A percentile compares a stretch with the other conserved stretches of the same genome.
Conservation (phyloP, 1,140 invertebrate species). For the Armadillidium nasatum region DNA sequence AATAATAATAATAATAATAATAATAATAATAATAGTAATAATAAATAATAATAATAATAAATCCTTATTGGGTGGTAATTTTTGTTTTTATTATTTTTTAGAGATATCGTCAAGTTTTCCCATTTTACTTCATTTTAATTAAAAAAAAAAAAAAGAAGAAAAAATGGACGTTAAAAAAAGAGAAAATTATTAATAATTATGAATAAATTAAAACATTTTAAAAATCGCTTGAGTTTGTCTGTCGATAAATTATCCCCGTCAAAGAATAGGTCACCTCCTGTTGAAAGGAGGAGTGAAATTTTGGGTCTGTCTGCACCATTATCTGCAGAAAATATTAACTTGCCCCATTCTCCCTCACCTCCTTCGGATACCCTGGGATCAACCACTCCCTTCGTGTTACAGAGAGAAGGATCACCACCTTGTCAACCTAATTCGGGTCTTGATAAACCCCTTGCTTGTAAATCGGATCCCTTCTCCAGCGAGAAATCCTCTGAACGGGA, state of each 20-base stretch:
- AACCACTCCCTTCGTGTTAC: neutral
- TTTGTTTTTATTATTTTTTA: too few relatives aligned
- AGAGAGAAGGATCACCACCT: too few relatives aligned
- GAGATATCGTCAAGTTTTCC: too few relatives aligned
- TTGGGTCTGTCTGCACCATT: slow-evolving; percentile 13
- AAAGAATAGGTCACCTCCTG: slow-evolving; percentile 31
- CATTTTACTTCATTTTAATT: too few relatives aligned
- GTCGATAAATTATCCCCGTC: slow-evolving; percentile 41
- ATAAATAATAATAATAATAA: too few relatives aligned
- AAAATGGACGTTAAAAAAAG: too few relatives aligned
- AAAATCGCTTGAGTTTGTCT: slow-evolving; percentile 40
- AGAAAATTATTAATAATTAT: slow-evolving; percentile 14
- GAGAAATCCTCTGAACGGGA: slow-evolving; percentile 4
- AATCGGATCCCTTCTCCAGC: neutral
- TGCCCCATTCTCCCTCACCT: neutral
- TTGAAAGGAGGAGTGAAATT: slow-evolving; percentile 25
- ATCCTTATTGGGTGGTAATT: too few relatives aligned
- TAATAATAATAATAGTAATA: too few relatives aligned
- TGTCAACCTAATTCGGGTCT: too few relatives aligned
- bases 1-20: too few relatives aligned
- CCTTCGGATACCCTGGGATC: neutral
- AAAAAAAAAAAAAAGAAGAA: too few relatives aligned
- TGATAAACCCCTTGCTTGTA: neutral
- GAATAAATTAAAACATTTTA: slow-evolving; percentile 40
- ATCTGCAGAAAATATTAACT: neutral